A percentile compares a stretch with the other conserved stretches of the same genome.
Evolutionary conservation across 2,797 vertebrate species (phyloP).

Genomic region (Siniperca undulata): DNA sequence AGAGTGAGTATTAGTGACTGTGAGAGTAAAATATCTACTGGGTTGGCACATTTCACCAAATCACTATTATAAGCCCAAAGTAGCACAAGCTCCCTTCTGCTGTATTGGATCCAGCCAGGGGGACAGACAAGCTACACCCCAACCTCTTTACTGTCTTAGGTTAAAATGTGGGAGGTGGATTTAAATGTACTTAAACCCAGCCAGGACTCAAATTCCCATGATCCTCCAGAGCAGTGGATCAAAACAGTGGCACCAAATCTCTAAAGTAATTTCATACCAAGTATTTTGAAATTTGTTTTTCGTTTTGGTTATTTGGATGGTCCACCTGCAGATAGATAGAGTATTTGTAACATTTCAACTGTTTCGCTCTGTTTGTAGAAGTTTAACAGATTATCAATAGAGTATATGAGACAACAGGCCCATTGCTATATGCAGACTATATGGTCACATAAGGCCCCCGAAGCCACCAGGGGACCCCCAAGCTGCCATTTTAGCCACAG

Average conservation of each 20-base stretch:
- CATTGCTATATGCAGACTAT: no score
- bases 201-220: conserved; percentile 49
- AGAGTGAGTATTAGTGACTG: conserved; percentile 90
- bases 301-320: no score
- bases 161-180: conserved; percentile 51
- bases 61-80: conserved; percentile 40
- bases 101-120: conserved; percentile 37
- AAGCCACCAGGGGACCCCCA: no score
- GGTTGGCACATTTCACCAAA: conserved; percentile 51
- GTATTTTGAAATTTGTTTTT: background rate
- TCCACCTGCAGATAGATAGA: no score
- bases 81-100: conserved; percentile 40
- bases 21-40: conserved; percentile 23
- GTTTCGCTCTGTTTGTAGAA: no score
- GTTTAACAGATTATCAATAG: no score
- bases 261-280: background rate
- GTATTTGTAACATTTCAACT: no score
- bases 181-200: conserved; percentile 43
- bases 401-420: no score
- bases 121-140: conserved; percentile 22
- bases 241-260: conserved; percentile 16
- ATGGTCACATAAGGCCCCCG: no score
- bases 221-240: conserved; percentile 10
- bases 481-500: no score
- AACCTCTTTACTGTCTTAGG: conserved; percentile 26